Conservation (phyloP, 2,888 invertebrate genomes). For the Trissonchulus latispiculum region DNA sequence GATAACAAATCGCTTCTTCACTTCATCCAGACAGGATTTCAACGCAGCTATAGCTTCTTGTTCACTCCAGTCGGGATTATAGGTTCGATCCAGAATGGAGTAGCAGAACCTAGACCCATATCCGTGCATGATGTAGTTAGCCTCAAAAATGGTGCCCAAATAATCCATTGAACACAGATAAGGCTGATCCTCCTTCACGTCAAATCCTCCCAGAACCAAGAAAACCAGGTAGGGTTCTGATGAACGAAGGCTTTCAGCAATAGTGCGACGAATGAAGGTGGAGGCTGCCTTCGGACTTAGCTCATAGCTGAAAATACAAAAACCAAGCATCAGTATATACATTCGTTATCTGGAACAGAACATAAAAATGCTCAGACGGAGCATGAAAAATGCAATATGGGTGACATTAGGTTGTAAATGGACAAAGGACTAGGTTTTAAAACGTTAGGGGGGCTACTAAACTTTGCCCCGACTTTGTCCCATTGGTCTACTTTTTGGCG, state of each 20-base stretch:
- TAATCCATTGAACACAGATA: slow-evolving; percentile 90
- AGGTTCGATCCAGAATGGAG: slow-evolving; percentile 83
- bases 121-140: slow-evolving; percentile 85
- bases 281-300: slow-evolving; percentile 82
- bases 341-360: no score
- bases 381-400: no score
- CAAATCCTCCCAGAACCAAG: slow-evolving; percentile 61
- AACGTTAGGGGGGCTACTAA: no score
- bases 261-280: slow-evolving; percentile 78
- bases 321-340: no score
- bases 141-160: slow-evolving; percentile 72
- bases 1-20: slow-evolving; percentile 66
- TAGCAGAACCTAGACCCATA: slow-evolving; percentile 87
- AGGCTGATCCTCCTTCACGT: slow-evolving; percentile 62
- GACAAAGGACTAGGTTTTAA: no score
- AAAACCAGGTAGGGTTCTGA: slow-evolving; percentile 50
- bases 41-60: slow-evolving; percentile 73
- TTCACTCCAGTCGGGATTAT: slow-evolving; percentile 63
- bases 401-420: no score
- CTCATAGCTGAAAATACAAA: slow-evolving; percentile 69
- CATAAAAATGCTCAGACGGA: no score
- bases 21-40: slow-evolving; percentile 74
- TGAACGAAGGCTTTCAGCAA: slow-evolving; percentile 82
- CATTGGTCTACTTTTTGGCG: no score
- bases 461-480: no score